Base-by-base conservation (phyloP, 2,888 invertebrate species). In the Ligdia adustata region DNA sequence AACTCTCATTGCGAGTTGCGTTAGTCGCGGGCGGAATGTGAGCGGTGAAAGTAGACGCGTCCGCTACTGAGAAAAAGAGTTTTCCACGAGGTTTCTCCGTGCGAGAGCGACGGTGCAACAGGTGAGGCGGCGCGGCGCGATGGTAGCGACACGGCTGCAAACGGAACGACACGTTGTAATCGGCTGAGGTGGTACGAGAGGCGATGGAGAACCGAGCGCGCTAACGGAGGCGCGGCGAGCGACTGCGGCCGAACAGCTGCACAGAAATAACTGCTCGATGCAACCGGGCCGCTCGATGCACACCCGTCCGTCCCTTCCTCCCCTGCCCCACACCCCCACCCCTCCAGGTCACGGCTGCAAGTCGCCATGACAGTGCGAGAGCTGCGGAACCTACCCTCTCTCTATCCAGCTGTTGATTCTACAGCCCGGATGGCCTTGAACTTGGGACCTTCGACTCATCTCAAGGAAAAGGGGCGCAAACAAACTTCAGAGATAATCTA, bases 251-350 rank as follows among this genome's bases (percentile, higher is more conserved):
- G 55, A 67, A 52, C 68, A 75, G 82, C 78, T 90, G 89, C 90
- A 90, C 88, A 82, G 84, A 90, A 90, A 89, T 90, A 90, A 84
- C 86, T 85, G 87, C 86, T 86, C 79, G 68, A 38, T 87, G 87
- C 86, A 88, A 75, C 85, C 88, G 71, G 86, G 87, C 82, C 80
- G 83, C 72, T 80, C 78, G 79, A 79, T 87, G 88, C 88, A 87
- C 70, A 69, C 73, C 74, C 64, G 7, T 5, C 59, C 64, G 65
- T 53, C 66, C 53, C 52, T 50, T 62, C 62, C 37, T 56, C 60
- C 43, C 55, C 41, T 57, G 24, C 50, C 45, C 44, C 56, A 7
- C 66, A 46, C 40, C 62, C 55, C 52, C 62, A 52, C 56, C 52
- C 72, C 75, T 76, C 73, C 86, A 82, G 87, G 84, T 88, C 89